phyloP scores from a whole-genome alignment of 2,888 invertebrate genomes.

The Terebella lapidaria region DNA sequence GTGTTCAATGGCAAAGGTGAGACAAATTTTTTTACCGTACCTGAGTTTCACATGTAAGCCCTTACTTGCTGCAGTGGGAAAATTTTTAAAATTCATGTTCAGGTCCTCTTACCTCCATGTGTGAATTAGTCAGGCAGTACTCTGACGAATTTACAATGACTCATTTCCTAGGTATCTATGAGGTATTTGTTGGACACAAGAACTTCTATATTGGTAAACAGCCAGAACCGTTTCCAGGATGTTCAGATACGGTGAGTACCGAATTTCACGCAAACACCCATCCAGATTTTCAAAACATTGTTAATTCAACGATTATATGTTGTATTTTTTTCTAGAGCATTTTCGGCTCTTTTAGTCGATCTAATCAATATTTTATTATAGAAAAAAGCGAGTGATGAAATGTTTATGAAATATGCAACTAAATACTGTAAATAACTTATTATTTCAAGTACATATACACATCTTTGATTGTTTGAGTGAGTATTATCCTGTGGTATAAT shows the following conservation, averaged over 20 bases:
- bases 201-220: conserved; percentile 95
- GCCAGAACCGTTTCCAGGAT: conserved; percentile 84
- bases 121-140: no score
- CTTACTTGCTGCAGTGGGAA: neutral
- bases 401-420: no score
- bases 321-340: no score
- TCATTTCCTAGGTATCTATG: conserved; percentile 71
- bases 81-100: neutral
- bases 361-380: no score
- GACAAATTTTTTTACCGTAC: neutral
- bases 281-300: neutral
- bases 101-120: neutral
- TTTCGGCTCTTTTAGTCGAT: no score
- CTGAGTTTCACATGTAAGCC: neutral
- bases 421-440: no score
- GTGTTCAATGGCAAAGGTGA: conserved; percentile 94
- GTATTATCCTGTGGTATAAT: no score
- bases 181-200: conserved; percentile 94
- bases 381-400: no score
- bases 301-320: no score
- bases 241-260: conserved; percentile 84
- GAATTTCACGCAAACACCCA: neutral
- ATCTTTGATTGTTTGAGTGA: no score
- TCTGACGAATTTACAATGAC: no score
- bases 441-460: no score